Percentiles rank a stretch among this genome's conserved stretches.
These are phyloP conservation scores for Hemiprocne comata DNA, from an alignment of 2,113 vertebrate species.

Conservation along the genomic window DNA sequence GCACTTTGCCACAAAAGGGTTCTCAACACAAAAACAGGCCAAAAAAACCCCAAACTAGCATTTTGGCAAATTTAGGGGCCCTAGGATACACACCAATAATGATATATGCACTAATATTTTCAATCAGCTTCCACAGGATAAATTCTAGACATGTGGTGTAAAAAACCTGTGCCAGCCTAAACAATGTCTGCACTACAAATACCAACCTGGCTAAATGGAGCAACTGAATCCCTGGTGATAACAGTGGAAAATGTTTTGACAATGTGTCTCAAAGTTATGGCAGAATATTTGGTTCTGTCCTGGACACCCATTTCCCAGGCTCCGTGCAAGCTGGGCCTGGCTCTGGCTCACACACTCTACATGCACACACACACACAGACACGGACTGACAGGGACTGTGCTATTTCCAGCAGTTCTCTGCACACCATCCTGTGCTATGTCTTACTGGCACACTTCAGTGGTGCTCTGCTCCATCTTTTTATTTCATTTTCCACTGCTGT, in stretches of 20 bases:
- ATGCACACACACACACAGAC: fast-evolving
- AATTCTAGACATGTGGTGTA: neutral
- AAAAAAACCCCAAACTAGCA: neutral
- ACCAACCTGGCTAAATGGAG: fast-evolving
- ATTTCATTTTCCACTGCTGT: neutral
- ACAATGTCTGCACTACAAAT: neutral
- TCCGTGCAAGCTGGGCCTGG: fast-evolving
- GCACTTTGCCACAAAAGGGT: neutral
- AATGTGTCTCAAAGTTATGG: neutral
- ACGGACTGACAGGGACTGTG: neutral
- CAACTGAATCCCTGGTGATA: neutral
- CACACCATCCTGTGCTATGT: neutral
- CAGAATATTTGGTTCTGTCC: neutral
- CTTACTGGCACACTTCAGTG: neutral
- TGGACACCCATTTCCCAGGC: neutral
- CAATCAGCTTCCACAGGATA: neutral
- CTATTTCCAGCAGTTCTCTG: neutral
- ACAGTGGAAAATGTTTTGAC: neutral
- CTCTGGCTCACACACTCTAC: neutral
- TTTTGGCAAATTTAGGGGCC: neutral
- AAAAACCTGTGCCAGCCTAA: neutral
- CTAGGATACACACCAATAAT: neutral
- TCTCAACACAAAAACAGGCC: neutral
- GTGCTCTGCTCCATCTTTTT: neutral
- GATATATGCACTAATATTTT: neutral